Percentiles rank a stretch among this genome's conserved stretches.
Conservation (phyloP, 2,113 vertebrate species). For the Halichoeres trimaculatus region DNA sequence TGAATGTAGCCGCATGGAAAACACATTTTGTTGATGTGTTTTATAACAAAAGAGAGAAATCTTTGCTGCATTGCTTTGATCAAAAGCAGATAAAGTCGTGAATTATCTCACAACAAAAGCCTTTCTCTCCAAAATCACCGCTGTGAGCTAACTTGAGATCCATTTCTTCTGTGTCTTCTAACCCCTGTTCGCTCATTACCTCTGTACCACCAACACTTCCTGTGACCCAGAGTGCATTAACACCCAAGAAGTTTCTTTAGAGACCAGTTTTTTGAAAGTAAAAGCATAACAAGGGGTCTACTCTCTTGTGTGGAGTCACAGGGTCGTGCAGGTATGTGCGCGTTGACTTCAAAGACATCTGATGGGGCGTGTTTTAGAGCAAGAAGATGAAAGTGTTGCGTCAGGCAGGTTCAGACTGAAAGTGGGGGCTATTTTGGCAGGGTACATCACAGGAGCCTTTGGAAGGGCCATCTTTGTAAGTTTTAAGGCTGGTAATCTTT, state of each 20-base stretch:
- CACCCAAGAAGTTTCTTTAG: conserved; percentile 46
- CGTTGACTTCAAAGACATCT: conserved; percentile 78
- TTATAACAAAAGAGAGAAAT: background rate
- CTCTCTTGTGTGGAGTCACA: conserved; percentile 65
- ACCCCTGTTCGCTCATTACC: conserved; percentile 51
- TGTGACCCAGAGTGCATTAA: conserved; percentile 68
- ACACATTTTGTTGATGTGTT: background rate
- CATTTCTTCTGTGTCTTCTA: conserved; percentile 22
- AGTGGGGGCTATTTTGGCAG: conserved; percentile 59
- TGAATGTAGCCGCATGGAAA: background rate
- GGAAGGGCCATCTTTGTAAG: conserved; percentile 51
- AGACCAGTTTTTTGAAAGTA: conserved; percentile 40
- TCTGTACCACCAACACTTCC: conserved; percentile 29
- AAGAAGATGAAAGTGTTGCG: conserved; percentile 82
- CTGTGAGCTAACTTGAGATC: conserved; percentile 27
- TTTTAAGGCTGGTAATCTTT: conserved; percentile 51
- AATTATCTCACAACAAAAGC: background rate
- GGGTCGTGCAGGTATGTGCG: conserved; percentile 68
- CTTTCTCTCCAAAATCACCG: conserved; percentile 18
- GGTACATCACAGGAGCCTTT: conserved; percentile 60
- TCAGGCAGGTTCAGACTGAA: conserved; percentile 67
- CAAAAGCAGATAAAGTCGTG: background rate
- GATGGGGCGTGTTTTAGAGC: conserved; percentile 72
- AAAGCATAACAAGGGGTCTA: conserved; percentile 57
- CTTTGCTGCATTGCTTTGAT: conserved; percentile 5